Percentiles rank a stretch among this genome's conserved stretches.
These are phyloP conservation scores for Pemphredon lugubris DNA, from an alignment of 2,888 invertebrate genomes.

Conservation along the genomic window DNA sequence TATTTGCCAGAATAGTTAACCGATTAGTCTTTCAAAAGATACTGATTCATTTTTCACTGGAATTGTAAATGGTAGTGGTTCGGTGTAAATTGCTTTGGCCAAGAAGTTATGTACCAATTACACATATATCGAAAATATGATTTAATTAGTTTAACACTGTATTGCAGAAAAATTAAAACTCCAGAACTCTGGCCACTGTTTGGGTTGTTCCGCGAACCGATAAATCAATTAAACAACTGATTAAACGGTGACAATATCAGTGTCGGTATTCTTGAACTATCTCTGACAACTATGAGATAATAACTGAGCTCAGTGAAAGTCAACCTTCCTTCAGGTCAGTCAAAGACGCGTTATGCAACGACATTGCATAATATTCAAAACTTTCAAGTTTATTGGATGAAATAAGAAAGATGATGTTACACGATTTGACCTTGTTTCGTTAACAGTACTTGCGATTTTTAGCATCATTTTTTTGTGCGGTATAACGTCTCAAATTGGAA, in stretches of 20 bases:
- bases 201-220: neutral
- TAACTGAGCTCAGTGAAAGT: slow-evolving; percentile 75
- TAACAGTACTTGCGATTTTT: neutral
- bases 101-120: too few relatives aligned
- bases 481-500: slow-evolving; percentile 52
- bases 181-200: too few relatives aligned
- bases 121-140: too few relatives aligned
- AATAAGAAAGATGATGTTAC: slow-evolving; percentile 21
- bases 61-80: too few relatives aligned
- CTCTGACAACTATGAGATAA: slow-evolving; percentile 71
- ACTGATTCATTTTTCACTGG: too few relatives aligned
- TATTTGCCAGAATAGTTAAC: too few relatives aligned
- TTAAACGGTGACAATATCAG: slow-evolving; percentile 14
- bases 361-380: slow-evolving; percentile 73
- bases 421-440: slow-evolving; percentile 3
- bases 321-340: slow-evolving; percentile 68
- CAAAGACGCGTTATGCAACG: slow-evolving; percentile 71
- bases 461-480: slow-evolving; percentile 13
- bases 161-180: too few relatives aligned
- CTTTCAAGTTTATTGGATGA: slow-evolving; percentile 63
- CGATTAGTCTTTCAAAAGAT: too few relatives aligned
- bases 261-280: slow-evolving; percentile 43
- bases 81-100: too few relatives aligned
- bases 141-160: too few relatives aligned
- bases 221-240: neutral